A percentile compares a stretch with the other conserved stretches of the same genome.
phyloP scores from a whole-genome alignment of 1,140 invertebrate genomes.

The Dendroctonus ponderosae region DNA sequence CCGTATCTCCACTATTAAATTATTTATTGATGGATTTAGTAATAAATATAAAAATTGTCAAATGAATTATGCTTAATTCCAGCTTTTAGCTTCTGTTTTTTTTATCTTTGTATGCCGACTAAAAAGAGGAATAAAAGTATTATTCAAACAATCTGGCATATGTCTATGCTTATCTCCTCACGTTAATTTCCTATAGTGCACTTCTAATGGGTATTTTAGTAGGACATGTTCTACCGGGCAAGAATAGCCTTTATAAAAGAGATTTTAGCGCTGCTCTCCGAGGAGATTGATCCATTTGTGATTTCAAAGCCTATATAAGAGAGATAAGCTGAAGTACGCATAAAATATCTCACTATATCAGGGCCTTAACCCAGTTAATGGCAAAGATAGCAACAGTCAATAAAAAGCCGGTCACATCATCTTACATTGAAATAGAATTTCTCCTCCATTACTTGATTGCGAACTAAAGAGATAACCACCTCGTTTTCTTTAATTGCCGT shows the following conservation, averaged over 20 bases:
- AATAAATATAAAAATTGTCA: slow-evolving; percentile 12
- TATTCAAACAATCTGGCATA: slow-evolving; percentile 6
- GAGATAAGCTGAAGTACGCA: slow-evolving; percentile 27
- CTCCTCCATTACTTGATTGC: slow-evolving; percentile 22
- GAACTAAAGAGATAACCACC: slow-evolving; percentile 18
- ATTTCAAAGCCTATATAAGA: slow-evolving; percentile 20
- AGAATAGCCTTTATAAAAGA: no score
- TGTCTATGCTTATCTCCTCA: neutral
- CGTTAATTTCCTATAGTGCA: no score
- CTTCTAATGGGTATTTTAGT: no score
- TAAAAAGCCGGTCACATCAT: slow-evolving; percentile 19
- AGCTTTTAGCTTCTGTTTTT: slow-evolving; percentile 6
- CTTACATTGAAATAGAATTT: slow-evolving; percentile 23
- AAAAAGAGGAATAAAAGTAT: slow-evolving; percentile 5
- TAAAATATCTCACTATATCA: slow-evolving; percentile 19
- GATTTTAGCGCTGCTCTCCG: no score
- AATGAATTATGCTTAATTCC: slow-evolving; percentile 4
- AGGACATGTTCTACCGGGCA: no score
- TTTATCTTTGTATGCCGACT: slow-evolving; percentile 7
- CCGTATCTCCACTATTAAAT: no score
- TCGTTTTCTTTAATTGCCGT: slow-evolving; percentile 15
- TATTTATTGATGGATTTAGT: neutral
- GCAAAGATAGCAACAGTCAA: slow-evolving; percentile 29
- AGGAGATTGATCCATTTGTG: slow-evolving; percentile 14
- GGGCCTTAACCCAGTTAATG: slow-evolving; percentile 18